Evolutionary conservation across 92 coral and sea anemone species (phyloP).

Genomic region (Pocillopora grandis): DNA sequence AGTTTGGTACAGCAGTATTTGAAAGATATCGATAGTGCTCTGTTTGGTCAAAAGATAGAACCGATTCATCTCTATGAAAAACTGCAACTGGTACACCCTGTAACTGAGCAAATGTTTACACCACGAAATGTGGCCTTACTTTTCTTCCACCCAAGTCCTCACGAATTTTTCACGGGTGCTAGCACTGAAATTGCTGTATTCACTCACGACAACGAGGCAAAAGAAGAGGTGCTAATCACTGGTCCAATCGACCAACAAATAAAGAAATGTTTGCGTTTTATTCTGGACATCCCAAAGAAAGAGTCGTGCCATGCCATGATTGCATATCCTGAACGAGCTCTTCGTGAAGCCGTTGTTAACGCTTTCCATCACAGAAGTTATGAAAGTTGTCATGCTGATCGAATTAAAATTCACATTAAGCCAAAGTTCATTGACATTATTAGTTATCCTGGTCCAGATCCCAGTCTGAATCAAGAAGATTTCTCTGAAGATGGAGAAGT

Average conservation of each 20-base stretch:
- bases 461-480: background rate
- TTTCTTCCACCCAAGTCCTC: constrained; percentile 59
- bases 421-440: background rate
- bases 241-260: constrained; percentile 78
- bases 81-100: background rate
- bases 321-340: constrained; percentile 73
- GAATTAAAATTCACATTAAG: constrained; percentile 54
- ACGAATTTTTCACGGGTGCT: constrained; percentile 63
- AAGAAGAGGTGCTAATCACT: constrained; percentile 33
- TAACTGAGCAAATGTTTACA: too few species aligned
- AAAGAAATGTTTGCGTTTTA: constrained; percentile 47
- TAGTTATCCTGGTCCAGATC: background rate
- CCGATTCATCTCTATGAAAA: constrained; percentile 27
- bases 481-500: constrained; percentile 41
- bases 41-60: background rate
- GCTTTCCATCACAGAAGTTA: constrained; percentile 81
- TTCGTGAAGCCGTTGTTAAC: constrained; percentile 79
- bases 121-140: constrained; percentile 68
- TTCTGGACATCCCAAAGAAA: constrained; percentile 53
- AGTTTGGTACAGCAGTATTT: constrained; percentile 50
- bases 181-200: constrained; percentile 72
- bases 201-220: constrained; percentile 60
- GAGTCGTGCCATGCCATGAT: constrained; percentile 59
- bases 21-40: constrained; percentile 44
- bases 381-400: constrained; percentile 57